phyloP scores from a whole-genome alignment of 1,140 invertebrate species.

The Aphidius gifuensis region DNA sequence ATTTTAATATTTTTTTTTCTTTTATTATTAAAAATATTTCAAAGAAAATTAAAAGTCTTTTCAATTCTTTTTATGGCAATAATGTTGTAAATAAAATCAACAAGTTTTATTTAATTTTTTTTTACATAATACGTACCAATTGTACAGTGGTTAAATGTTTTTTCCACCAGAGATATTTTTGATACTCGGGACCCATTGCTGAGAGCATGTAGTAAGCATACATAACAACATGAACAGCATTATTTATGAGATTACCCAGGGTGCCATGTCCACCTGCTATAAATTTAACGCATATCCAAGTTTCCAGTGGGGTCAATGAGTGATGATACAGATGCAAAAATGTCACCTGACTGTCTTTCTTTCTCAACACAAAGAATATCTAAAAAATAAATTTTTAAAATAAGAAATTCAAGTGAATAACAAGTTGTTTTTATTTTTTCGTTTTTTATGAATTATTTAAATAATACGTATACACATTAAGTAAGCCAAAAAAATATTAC shows the following conservation, averaged over 20 bases:
- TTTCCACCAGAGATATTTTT: conserved; percentile 94
- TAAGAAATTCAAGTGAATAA: not conserved
- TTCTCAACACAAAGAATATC: conserved; percentile 87
- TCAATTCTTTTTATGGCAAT: not conserved
- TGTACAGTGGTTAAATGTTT: conserved; percentile 88
- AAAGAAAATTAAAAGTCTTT: too few species aligned
- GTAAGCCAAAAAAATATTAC: too few species aligned
- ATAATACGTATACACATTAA: too few species aligned
- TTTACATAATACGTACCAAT: conserved; percentile 62
- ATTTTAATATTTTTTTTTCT: too few species aligned
- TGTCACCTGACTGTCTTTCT: conserved; percentile 90
- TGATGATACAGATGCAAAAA: conserved; percentile 94
- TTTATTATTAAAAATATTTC: too few species aligned
- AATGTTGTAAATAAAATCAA: not conserved
- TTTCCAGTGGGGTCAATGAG: conserved; percentile 88
- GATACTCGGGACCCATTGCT: conserved; percentile 85
- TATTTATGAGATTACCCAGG: conserved; percentile 89
- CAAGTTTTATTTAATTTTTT: not conserved
- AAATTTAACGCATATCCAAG: conserved; percentile 94
- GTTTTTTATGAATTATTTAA: not conserved
- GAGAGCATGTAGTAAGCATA: conserved; percentile 90
- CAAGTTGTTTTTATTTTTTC: not conserved
- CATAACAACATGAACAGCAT: conserved; percentile 92
- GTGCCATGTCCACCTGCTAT: conserved; percentile 90
- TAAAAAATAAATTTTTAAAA: conserved; percentile 36